These are phyloP conservation scores for Eremobia ochroleuca DNA, from an alignment of 2,888 invertebrate species.

Conservation along the genomic window DNA sequence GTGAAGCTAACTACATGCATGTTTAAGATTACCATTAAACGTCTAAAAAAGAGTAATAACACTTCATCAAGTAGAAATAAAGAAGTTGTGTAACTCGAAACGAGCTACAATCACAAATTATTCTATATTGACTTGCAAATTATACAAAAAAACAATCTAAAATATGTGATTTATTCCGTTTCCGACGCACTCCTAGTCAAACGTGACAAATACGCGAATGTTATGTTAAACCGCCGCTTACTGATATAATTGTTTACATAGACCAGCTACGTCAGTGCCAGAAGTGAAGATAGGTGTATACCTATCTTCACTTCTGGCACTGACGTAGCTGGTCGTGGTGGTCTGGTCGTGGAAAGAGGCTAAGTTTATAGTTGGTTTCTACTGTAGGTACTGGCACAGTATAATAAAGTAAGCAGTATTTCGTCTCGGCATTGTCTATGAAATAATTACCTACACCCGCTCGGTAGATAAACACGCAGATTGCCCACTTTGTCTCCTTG, in stretches of 20 bases:
- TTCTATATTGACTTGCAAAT: conserved; percentile 60
- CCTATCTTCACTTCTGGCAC: too few relatives aligned
- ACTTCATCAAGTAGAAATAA: conserved; percentile 37
- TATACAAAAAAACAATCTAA: conserved; percentile 56
- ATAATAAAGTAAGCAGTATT: background rate
- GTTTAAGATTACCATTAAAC: conserved; percentile 28
- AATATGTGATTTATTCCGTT: conserved; percentile 57
- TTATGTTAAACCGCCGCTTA: conserved; percentile 16
- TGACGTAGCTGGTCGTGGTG: too few relatives aligned
- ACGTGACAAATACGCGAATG: conserved; percentile 42
- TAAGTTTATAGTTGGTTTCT: conserved; percentile 46
- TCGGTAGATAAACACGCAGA: background rate
- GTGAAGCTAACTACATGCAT: too few relatives aligned
- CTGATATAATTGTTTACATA: conserved; percentile 14
- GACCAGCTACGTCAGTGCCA: background rate
- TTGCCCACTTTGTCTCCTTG: too few relatives aligned
- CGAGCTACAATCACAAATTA: conserved; percentile 37
- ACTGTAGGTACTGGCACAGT: background rate
- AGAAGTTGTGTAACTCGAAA: conserved; percentile 19
- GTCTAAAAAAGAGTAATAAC: conserved; percentile 22
- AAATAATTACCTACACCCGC: background rate
- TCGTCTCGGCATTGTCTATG: background rate
- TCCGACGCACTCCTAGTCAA: conserved; percentile 39
- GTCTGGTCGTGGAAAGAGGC: too few relatives aligned
- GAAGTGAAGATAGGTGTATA: conserved; percentile 4